Evolutionary conservation across 2,113 vertebrate genomes (phyloP).

Genomic region (Vicugna pacos): DNA sequence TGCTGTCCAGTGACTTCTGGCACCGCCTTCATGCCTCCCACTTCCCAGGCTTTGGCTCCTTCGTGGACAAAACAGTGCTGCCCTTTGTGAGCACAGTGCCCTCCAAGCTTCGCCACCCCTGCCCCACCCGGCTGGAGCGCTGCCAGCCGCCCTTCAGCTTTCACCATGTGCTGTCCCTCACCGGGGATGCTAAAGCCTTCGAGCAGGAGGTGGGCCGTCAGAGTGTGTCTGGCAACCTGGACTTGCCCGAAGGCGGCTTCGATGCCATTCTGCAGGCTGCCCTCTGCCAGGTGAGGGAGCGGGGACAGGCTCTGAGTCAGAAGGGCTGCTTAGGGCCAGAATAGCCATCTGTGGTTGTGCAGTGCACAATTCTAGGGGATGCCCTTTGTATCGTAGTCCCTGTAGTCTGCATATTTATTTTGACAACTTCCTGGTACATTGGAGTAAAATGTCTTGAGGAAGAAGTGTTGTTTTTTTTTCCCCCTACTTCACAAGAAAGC

Average conservation of each 20-base stretch:
- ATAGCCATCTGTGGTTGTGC: neutral
- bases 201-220: constrained; percentile 86
- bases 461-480: neutral
- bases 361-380: neutral
- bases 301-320: neutral
- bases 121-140: constrained; percentile 80
- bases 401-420: neutral
- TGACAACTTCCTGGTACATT: neutral
- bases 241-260: constrained; percentile 89
- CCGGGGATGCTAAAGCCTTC: constrained; percentile 82
- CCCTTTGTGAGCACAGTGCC: constrained; percentile 88
- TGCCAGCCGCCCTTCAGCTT: constrained; percentile 90
- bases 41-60: constrained; percentile 90
- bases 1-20: neutral
- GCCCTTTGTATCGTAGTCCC: neutral
- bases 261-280: constrained; percentile 91
- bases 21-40: neutral
- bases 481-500: neutral
- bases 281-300: constrained; percentile 86
- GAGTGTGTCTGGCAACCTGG: constrained; percentile 90
- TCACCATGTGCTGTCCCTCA: constrained; percentile 87
- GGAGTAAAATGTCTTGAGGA: neutral
- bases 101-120: constrained; percentile 84
- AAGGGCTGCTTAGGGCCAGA: neutral
- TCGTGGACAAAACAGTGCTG: constrained; percentile 90